phyloP scores from a whole-genome alignment of 1,140 invertebrate species.

The Steinernema khuongi region DNA sequence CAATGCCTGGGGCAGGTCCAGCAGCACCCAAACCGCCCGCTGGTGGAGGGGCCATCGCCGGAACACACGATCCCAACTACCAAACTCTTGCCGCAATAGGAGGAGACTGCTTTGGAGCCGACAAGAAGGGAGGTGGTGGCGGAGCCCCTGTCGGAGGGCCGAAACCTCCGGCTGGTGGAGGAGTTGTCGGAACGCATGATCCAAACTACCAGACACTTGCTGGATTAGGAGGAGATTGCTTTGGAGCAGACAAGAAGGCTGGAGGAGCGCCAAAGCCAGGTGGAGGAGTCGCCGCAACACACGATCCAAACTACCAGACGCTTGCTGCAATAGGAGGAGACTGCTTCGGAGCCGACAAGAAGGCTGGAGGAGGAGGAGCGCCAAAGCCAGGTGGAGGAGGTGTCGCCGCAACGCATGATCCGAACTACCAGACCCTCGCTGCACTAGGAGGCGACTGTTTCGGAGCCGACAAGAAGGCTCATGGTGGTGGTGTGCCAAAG shows the following conservation, averaged over 20 bases:
- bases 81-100: constrained; percentile 14
- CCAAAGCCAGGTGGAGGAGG: too few relatives aligned
- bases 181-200: constrained; percentile 14
- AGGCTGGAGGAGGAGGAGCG: too few relatives aligned
- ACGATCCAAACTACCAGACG: too few relatives aligned
- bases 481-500: too few relatives aligned
- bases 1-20: not conserved
- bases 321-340: constrained; percentile 16
- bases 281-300: constrained; percentile 7
- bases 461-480: too few relatives aligned
- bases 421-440: too few relatives aligned
- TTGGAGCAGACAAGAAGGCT: constrained; percentile 13
- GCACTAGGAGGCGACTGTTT: not conserved
- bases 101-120: constrained; percentile 18
- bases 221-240: constrained; percentile 15
- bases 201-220: too few relatives aligned
- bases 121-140: not conserved
- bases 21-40: constrained; percentile 19
- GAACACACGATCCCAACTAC: constrained; percentile 20
- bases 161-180: not conserved
- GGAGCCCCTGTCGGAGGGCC: not conserved
- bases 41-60: constrained; percentile 16
- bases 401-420: constrained; percentile 12
- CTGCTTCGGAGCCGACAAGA: constrained; percentile 17
- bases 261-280: not conserved